Evolutionary conservation across 2,113 vertebrate species (phyloP).

Genomic region (Brachyhypopomus occidentalis): DNA sequence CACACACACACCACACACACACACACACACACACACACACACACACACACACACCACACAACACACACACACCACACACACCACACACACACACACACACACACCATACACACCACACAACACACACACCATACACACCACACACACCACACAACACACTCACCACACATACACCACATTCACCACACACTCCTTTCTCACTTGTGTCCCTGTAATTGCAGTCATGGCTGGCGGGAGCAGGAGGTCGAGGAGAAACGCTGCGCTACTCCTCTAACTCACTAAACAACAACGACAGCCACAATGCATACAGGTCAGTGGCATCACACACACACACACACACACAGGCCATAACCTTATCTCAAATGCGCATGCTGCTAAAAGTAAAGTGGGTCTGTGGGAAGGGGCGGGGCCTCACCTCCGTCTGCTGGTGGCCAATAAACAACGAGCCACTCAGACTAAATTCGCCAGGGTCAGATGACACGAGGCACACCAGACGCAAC

Average conservation of each 20-base stretch:
- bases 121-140: too few species aligned
- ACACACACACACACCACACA: background rate
- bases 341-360: slow-evolving; percentile 8
- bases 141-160: background rate
- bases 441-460: background rate
- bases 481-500: too few species aligned
- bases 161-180: background rate
- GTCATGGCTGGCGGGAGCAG: slow-evolving; percentile 84
- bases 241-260: slow-evolving; percentile 76
- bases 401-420: background rate
- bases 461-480: background rate
- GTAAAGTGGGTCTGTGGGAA: background rate
- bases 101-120: too few species aligned
- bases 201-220: slow-evolving; percentile 51
- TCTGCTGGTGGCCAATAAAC: background rate
- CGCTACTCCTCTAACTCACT: slow-evolving; percentile 73
- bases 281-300: slow-evolving; percentile 78
- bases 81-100: background rate
- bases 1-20: background rate
- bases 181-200: background rate
- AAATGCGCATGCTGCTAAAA: background rate
- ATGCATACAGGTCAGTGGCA: slow-evolving; percentile 75
- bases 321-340: background rate
- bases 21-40: background rate
- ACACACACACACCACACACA: too few species aligned